These are phyloP conservation scores for Troides oblongomaculatus DNA, from an alignment of 2,888 invertebrate species.

Conservation along the genomic window DNA sequence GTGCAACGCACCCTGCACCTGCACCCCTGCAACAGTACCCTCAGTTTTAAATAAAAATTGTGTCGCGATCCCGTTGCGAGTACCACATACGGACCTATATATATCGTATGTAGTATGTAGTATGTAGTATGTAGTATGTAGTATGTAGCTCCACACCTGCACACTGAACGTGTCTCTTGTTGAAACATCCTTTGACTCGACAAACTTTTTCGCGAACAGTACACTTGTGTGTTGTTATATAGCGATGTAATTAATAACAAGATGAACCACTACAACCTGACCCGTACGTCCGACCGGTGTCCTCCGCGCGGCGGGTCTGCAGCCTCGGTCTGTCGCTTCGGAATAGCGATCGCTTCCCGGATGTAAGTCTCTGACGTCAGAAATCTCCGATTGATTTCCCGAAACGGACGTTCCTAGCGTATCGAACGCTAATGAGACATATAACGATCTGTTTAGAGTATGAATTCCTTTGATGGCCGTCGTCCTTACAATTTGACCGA, in stretches of 20 bases:
- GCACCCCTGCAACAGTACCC: too few relatives aligned
- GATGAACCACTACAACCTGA: background rate
- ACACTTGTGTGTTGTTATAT: slow-evolving; percentile 3
- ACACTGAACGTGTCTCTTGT: too few relatives aligned
- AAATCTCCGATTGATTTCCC: slow-evolving; percentile 62
- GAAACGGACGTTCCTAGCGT: slow-evolving; percentile 40
- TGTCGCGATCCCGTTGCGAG: too few relatives aligned
- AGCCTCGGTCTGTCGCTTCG: slow-evolving; percentile 35
- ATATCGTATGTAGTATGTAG: too few relatives aligned
- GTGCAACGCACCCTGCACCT: too few relatives aligned
- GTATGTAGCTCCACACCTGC: too few relatives aligned
- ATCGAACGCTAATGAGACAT: slow-evolving; percentile 51
- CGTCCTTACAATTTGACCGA: slow-evolving; percentile 16
- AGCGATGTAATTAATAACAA: slow-evolving; percentile 8
- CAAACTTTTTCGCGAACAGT: background rate
- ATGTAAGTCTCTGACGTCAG: slow-evolving; percentile 68
- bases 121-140: too few relatives aligned
- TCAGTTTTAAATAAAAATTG: too few relatives aligned
- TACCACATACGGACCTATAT: too few relatives aligned
- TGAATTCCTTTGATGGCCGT: slow-evolving; percentile 36
- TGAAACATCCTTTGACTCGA: too few relatives aligned
- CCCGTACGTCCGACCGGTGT: too few relatives aligned
- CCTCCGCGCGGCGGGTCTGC: too few relatives aligned
- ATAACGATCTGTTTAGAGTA: slow-evolving; percentile 41
- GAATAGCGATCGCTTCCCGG: slow-evolving; percentile 72